Percentiles rank a stretch among this genome's conserved stretches.
phyloP scores from a whole-genome alignment of 2,888 invertebrate genomes.

The Tipula confusa region DNA sequence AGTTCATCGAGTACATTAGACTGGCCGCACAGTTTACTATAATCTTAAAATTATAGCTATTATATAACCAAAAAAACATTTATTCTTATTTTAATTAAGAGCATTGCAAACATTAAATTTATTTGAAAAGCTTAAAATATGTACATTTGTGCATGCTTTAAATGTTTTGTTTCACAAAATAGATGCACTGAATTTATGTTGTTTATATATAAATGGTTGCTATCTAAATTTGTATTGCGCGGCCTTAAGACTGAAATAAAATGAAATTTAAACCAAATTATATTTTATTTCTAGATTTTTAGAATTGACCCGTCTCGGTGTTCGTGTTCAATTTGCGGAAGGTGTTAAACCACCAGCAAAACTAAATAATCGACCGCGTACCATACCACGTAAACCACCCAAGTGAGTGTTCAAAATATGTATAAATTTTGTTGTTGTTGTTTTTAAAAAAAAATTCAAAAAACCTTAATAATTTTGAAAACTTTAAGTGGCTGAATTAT shows the following conservation, averaged over 20 bases:
- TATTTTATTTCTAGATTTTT: slow-evolving; percentile 30
- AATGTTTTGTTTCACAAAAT: not conserved
- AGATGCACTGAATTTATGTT: not conserved
- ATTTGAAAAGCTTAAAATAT: too few relatives aligned
- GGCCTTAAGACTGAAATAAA: not conserved
- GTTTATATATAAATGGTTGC: not conserved
- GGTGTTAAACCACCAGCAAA: slow-evolving; percentile 6
- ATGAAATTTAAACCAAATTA: not conserved
- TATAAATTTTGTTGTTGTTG: not conserved
- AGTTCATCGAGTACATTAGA: too few relatives aligned
- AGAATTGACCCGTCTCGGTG: slow-evolving; percentile 31
- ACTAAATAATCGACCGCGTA: not conserved
- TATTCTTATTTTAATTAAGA: too few relatives aligned
- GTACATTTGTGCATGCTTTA: not conserved
- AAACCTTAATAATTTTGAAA: not conserved
- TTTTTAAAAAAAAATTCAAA: not conserved
- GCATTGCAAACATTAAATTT: too few relatives aligned
- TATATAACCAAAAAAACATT: too few relatives aligned
- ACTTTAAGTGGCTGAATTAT: not conserved
- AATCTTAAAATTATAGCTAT: too few relatives aligned
- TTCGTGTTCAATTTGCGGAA: slow-evolving; percentile 31
- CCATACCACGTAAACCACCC: not conserved
- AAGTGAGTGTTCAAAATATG: slow-evolving; percentile 7
- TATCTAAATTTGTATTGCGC: not conserved
- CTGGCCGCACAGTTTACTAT: too few relatives aligned